These are phyloP conservation scores for Distichodus sexfasciatus DNA, from an alignment of 2,797 vertebrate species.

Conservation along the genomic window DNA sequence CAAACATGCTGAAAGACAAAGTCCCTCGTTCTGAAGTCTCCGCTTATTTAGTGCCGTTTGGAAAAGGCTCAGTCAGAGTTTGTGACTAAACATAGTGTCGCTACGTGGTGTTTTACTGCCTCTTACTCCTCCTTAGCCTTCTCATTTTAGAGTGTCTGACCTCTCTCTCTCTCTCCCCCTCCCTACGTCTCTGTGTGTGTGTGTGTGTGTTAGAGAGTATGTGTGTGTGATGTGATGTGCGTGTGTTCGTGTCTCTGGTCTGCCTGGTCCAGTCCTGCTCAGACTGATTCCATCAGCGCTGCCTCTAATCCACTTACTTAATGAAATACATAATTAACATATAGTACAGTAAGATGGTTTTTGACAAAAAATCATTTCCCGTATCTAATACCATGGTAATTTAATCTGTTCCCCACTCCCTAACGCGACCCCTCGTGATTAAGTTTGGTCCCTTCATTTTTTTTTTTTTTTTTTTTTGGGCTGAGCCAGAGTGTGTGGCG, in stretches of 20 bases:
- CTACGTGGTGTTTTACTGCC: slow-evolving; percentile 26
- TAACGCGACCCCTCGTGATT: slow-evolving; percentile 98
- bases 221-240: slow-evolving; percentile 38
- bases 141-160: slow-evolving; percentile 46
- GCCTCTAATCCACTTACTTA: slow-evolving; percentile 96
- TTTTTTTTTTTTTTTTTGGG: too few relatives aligned
- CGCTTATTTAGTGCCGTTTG: too few relatives aligned
- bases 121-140: slow-evolving; percentile 25
- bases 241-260: slow-evolving; percentile 61
- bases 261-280: slow-evolving; percentile 76
- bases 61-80: too few relatives aligned
- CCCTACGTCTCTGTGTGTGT: slow-evolving; percentile 12
- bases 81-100: too few relatives aligned
- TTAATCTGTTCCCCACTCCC: slow-evolving; percentile 99
- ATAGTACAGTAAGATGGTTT: slow-evolving; percentile 99
- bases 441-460: slow-evolving; percentile 93
- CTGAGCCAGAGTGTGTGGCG: slow-evolving; percentile 38
- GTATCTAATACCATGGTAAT: slow-evolving; percentile 99
- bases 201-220: slow-evolving; percentile 59
- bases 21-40: too few relatives aligned
- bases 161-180: slow-evolving; percentile 28
- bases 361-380: slow-evolving; percentile 99
- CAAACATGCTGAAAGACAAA: too few relatives aligned
- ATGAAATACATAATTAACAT: slow-evolving; percentile 99
- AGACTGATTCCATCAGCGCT: slow-evolving; percentile 87